Evolutionary conservation across 30 jellyfish, hydroid and myxozoan genomes (phyloP), one percentile per base, ranked within the genome.

Genomic region (Cassiopea andromeda): DNA sequence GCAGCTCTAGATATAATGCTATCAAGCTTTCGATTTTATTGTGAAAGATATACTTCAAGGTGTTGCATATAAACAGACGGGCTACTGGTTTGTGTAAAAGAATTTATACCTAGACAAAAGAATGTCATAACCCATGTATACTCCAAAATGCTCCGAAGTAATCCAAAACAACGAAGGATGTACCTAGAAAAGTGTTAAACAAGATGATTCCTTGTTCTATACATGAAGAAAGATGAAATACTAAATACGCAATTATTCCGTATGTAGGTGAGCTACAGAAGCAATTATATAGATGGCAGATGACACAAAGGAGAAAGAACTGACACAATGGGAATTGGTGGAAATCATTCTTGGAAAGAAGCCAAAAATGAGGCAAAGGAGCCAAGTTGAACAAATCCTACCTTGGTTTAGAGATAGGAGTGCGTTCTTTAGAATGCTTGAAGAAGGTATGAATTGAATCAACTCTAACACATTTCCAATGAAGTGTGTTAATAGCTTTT

Each of bases 401-500:
- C 96, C 99, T 1, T 95, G 99, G 99, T 95, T 95, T 70, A 96
- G 83, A 57, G 95, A 91, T 58, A 80, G 99, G 71, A 95, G 99
- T 69, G 90, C 97, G 17, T 90, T 95, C 75, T 95, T 95, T 85
- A 88, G 95, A 58, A 43, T 68, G 58, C 92, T 95, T 7, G 97
- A 91, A n/a, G 79, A 87, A 54, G 99, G 97, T 90, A 60, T 64
- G 64, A 54, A 10, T 10, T 10, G 7, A 54, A 10, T 10, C 0
- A 3, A 10, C 7, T 54, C 12, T 54, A 10, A 3, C 12, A 6
- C 12, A 3, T 54, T 54, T 10, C 64, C 12, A 54, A 54, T 3
- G 10, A 54, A 54, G 64, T 3, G 7, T 3, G 10, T 54, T 54
- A 10, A 54, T 54, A 54, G 64, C 7, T 3, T 54, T 16, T 27